These are phyloP conservation scores for Phycodurus eques DNA, from an alignment of 2,113 vertebrate species.

Conservation along the genomic window DNA sequence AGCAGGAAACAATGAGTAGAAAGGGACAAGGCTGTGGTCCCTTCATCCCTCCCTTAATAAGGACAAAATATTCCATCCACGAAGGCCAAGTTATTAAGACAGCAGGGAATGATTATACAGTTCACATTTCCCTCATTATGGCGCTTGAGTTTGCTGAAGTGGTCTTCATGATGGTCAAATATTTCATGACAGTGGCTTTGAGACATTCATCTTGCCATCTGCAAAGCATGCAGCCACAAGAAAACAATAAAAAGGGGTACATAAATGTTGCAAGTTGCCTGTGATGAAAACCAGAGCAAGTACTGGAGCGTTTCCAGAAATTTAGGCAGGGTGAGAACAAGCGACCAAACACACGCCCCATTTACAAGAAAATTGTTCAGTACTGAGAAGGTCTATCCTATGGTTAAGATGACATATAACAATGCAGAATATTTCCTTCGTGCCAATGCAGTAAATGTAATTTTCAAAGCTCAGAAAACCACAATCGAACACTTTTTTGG, in stretches of 20 bases:
- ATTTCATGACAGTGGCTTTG: conserved; percentile 16
- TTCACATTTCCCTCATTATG: conserved; percentile 41
- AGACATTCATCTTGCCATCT: conserved; percentile 6
- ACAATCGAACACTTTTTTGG: background rate
- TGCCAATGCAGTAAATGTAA: background rate
- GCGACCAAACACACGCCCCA: conserved; percentile 7
- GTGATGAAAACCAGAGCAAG: conserved; percentile 37
- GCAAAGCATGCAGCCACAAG: conserved; percentile 19
- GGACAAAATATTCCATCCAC: conserved; percentile 28
- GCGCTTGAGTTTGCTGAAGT: conserved; percentile 20
- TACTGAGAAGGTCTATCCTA: background rate
- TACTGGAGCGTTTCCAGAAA: conserved; percentile 11
- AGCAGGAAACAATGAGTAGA: conserved; percentile 38
- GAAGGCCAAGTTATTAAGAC: conserved; percentile 25
- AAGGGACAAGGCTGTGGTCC: conserved; percentile 17
- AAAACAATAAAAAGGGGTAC: conserved; percentile 30
- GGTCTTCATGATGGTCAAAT: conserved; percentile 17
- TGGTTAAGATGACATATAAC: background rate
- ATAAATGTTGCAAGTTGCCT: conserved; percentile 8
- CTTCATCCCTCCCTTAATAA: conserved; percentile 5
- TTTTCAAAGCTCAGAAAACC: background rate
- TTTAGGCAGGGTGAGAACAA: conserved; percentile 9
- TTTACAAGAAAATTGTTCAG: background rate
- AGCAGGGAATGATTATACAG: conserved; percentile 48
- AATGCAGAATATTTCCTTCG: no score